Evolutionary conservation across 2,888 invertebrate species (phyloP).

Genomic region (Phaedon cochleariae): DNA sequence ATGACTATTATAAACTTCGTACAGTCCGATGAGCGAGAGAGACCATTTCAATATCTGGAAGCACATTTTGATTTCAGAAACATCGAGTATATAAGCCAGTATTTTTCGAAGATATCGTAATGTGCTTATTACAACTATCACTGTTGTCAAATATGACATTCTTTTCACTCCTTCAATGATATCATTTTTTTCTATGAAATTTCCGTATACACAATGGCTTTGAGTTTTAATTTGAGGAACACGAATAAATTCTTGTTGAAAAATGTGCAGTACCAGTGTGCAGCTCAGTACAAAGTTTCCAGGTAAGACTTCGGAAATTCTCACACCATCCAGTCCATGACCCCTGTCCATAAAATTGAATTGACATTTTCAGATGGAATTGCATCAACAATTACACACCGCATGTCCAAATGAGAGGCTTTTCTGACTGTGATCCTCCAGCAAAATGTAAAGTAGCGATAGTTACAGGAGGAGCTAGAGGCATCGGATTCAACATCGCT

Average conservation of each 20-base stretch:
- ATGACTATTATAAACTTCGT: too few species aligned
- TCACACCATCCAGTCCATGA: neutral
- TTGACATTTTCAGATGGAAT: conserved; percentile 6
- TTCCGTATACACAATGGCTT: conserved; percentile 23
- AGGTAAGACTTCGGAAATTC: neutral
- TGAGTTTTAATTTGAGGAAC: conserved; percentile 4
- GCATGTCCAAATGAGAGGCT: neutral
- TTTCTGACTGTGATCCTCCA: conserved; percentile 44
- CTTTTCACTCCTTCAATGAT: neutral
- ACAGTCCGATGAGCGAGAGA: too few species aligned
- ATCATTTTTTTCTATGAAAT: conserved; percentile 3
- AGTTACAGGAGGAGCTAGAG: conserved; percentile 74
- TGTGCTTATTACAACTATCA: too few species aligned
- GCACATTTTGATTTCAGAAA: too few species aligned
- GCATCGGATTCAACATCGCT: conserved; percentile 72
- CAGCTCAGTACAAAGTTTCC: neutral
- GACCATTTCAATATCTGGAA: too few species aligned
- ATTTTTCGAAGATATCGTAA: too few species aligned
- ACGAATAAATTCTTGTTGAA: neutral
- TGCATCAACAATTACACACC: neutral
- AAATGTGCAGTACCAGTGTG: conserved; percentile 1
- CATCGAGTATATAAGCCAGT: too few species aligned
- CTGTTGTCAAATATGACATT: conserved; percentile 19
- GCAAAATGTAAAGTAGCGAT: conserved; percentile 74
- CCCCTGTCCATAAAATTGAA: neutral